Base-by-base conservation (phyloP, 2,888 invertebrate genomes). In the Electrophaes corylata region DNA sequence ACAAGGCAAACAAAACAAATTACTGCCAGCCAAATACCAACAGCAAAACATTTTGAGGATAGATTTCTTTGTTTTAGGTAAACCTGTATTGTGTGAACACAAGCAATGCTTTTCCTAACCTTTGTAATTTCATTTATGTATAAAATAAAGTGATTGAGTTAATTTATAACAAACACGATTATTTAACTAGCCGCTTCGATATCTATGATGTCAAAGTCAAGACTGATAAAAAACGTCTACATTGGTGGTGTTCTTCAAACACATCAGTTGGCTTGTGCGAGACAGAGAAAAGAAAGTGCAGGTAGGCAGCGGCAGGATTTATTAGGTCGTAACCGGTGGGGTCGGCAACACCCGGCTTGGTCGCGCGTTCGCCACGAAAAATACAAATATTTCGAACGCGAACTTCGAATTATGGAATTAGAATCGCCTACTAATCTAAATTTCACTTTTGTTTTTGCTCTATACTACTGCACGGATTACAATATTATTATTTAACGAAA, bases 221-320 rank as follows among this genome's bases (percentile, higher is more conserved):
- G 71, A 69, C 68, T 65, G 67, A 74, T 68, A 76, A 77, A 81
- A 81, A 81, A 71, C 69, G 70, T 75, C 72, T 72, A 73, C 71
- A 78, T 75, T 75, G 68, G 73, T 76, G 71, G 72, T 78, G 69
- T 79, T 79, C 76, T 71, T 69, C 67, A 75, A 75, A 74, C 79
- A 75, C 78, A 75, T 74, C 69, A 73, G 76, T 76, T 75, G 71
- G 62, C 75, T 70, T 73, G 80, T 83, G 87, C 79, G 83, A 74
- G 88, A 86, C 86, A 87, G 86, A 86, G 88, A 89, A 84, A 88
- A 88, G 88, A 88, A 87, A 88, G 86, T 86, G 86, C 88, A 90
- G 89, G 89, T 88, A 88, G 86, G 76, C 75, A 77, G 79, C 75
- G 73, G 79, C 79, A 75, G 86, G 88, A 89, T 90, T 89, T 90